Percentiles rank a stretch among this genome's conserved stretches.
Conservation (phyloP, 2,888 invertebrate species). For the Asteroscopus sphinx region DNA sequence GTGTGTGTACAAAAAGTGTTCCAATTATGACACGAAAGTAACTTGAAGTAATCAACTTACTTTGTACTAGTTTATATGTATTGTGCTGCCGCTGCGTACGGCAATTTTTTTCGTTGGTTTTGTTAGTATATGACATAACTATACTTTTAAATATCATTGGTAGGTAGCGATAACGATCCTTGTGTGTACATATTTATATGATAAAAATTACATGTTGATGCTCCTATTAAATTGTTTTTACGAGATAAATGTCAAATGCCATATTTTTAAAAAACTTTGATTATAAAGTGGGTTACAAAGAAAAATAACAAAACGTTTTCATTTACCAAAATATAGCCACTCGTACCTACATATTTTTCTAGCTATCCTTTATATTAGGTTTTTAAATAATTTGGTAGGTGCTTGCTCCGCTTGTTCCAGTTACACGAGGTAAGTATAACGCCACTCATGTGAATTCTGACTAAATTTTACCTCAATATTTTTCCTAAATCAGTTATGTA, state of each 20-base stretch:
- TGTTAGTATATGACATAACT: no score
- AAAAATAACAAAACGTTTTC: constrained; percentile 8
- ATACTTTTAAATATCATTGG: no score
- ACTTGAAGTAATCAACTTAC: no score
- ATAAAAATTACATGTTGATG: not conserved
- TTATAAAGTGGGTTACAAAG: not conserved
- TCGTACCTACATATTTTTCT: not conserved
- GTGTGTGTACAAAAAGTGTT: no score
- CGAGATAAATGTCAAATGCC: not conserved
- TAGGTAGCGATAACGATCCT: no score
- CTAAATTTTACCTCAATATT: constrained; percentile 22
- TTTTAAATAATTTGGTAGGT: constrained; percentile 14
- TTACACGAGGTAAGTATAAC: constrained; percentile 7
- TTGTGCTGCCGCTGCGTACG: no score
- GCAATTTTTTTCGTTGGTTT: no score
- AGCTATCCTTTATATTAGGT: not conserved
- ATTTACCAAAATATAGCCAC: constrained; percentile 8
- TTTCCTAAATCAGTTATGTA: constrained; percentile 25
- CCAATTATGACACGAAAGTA: no score
- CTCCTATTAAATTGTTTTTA: not conserved
- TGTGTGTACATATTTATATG: not conserved
- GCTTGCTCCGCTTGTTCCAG: not conserved
- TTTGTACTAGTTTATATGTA: no score
- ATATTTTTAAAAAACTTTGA: not conserved
- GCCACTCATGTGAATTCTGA: constrained; percentile 16